These are phyloP conservation scores for Pteropus rufus DNA, from an alignment of 2,797 vertebrate species.

Conservation along the genomic window DNA sequence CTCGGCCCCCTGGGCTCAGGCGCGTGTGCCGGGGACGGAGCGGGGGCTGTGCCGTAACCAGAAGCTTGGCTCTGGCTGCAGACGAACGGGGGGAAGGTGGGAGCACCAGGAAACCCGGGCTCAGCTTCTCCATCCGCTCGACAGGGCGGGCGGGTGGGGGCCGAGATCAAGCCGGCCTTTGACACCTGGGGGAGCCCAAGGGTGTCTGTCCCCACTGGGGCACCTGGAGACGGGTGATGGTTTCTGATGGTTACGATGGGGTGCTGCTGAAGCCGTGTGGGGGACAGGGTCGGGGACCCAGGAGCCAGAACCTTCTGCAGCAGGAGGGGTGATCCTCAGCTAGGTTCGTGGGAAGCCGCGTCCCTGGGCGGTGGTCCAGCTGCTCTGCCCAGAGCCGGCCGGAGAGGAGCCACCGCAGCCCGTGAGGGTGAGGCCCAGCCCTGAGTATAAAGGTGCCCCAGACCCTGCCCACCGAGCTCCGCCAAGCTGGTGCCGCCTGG, in stretches of 20 bases:
- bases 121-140: accelerated
- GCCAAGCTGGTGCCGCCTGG: not conserved
- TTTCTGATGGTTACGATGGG: not conserved
- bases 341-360: accelerated
- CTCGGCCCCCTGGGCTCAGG: not conserved
- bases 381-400: not conserved
- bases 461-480: accelerated
- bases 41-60: accelerated
- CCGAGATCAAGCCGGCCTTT: accelerated
- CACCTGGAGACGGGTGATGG: not conserved
- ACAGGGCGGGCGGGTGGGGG: accelerated
- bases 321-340: not conserved
- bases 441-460: accelerated
- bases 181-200: not conserved
- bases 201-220: accelerated
- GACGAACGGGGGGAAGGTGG: no score
- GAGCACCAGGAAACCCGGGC: not conserved
- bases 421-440: accelerated
- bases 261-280: accelerated
- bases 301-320: no score
- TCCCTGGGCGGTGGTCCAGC: not conserved
- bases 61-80: not conserved
- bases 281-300: accelerated
- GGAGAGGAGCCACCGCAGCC: accelerated
- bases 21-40: accelerated